Conservation (phyloP, 2,113 vertebrate species). For the Cheilinus undulatus region DNA sequence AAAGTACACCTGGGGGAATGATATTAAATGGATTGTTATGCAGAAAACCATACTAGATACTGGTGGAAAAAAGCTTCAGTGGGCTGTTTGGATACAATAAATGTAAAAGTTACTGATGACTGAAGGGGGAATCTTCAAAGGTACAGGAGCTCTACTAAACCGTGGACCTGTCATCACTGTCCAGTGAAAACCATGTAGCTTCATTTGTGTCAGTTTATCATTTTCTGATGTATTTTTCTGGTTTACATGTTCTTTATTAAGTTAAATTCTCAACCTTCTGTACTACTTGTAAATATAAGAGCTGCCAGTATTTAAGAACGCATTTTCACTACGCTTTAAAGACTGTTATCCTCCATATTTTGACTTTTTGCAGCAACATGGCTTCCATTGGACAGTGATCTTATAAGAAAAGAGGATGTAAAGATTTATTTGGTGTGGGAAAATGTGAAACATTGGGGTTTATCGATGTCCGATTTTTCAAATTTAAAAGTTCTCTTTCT, state of each 20-base stretch:
- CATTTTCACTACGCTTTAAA: background rate
- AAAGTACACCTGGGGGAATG: background rate
- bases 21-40: background rate
- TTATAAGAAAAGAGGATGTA: background rate
- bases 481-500: background rate
- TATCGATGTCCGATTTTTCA: background rate
- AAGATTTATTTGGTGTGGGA: background rate
- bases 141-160: background rate
- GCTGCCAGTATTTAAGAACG: background rate
- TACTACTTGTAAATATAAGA: background rate
- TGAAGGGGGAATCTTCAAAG: background rate
- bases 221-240: no score
- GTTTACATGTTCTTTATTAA: no score
- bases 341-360: background rate
- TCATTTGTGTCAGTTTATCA: background rate
- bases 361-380: background rate
- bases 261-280: no score
- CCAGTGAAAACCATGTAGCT: background rate
- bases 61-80: background rate
- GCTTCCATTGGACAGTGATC: slow-evolving; percentile 1
- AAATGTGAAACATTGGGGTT: no score
- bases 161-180: background rate
- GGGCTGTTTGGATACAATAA: background rate
- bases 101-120: slow-evolving; percentile 10
- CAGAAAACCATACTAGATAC: background rate